These are phyloP conservation scores for Carassius carassius DNA, from an alignment of 2,113 vertebrate genomes.

Conservation along the genomic window DNA sequence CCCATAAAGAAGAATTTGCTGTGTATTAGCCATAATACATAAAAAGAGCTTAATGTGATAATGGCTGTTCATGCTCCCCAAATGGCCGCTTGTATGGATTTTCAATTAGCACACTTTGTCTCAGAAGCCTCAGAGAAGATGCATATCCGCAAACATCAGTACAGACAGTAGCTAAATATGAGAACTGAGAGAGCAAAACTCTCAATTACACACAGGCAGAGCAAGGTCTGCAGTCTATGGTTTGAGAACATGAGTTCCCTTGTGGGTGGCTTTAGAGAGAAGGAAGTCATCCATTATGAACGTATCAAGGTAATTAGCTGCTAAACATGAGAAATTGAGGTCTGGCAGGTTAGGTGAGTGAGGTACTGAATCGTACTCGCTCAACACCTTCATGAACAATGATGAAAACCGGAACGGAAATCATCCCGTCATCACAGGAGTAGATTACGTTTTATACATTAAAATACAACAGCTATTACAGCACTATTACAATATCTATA, in stretches of 20 bases:
- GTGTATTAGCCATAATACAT: conserved; percentile 53
- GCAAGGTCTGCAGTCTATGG: not conserved
- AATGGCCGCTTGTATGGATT: conserved; percentile 42
- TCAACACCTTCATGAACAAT: not conserved
- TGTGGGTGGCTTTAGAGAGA: conserved; percentile 26
- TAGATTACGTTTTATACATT: not conserved
- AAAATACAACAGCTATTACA: not conserved
- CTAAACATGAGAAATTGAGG: conserved; percentile 2
- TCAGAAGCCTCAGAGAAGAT: conserved; percentile 42
- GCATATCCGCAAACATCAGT: conserved; percentile 36
- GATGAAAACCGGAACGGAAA: not conserved
- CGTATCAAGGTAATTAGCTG: conserved; percentile 6
- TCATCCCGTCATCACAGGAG: not conserved
- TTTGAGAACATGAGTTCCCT: not conserved
- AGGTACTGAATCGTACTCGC: not conserved
- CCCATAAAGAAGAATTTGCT: conserved; percentile 53
- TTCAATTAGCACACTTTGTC: conserved; percentile 56
- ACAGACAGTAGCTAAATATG: conserved; percentile 30
- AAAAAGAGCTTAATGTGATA: conserved; percentile 55
- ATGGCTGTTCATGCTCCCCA: conserved; percentile 38
- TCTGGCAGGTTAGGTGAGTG: not conserved
- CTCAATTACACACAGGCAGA: conserved; percentile 10
- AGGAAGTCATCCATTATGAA: conserved; percentile 23
- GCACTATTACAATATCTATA: not conserved
- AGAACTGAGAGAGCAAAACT: conserved; percentile 17